Conservation (phyloP, 2,888 invertebrate genomes). For the Ganaspis brasiliensis region DNA sequence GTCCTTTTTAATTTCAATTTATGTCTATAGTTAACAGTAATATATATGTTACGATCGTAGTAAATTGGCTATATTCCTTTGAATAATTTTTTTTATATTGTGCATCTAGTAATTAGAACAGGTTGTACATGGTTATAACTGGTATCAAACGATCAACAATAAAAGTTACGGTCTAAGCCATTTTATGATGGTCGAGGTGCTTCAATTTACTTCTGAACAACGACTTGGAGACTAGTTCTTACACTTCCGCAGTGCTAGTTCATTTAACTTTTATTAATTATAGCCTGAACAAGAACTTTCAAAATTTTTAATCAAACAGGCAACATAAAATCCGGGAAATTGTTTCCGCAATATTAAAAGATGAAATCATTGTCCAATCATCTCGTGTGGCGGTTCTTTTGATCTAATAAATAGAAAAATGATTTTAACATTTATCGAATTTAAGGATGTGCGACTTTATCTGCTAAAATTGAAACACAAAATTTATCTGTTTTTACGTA, state of each 20-base stretch:
- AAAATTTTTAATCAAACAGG: not conserved
- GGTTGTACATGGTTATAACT: slow-evolving; percentile 14
- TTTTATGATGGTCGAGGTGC: slow-evolving; percentile 21
- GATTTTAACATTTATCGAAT: no score
- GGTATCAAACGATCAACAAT: slow-evolving; percentile 22
- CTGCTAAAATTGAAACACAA: no score
- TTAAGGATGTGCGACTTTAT: no score
- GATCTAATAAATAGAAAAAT: no score
- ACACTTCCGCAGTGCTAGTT: slow-evolving; percentile 25
- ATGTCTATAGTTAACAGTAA: slow-evolving; percentile 46
- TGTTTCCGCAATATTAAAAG: not conserved
- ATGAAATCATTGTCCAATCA: not conserved
- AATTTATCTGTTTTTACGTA: no score
- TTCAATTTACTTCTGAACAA: slow-evolving; percentile 30
- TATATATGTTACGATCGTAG: slow-evolving; percentile 58
- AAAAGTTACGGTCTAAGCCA: slow-evolving; percentile 24
- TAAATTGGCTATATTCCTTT: slow-evolving; percentile 2
- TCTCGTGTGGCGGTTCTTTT: not conserved
- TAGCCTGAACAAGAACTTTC: not conserved
- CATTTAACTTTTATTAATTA: slow-evolving; percentile 12
- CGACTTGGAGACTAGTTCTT: slow-evolving; percentile 6
- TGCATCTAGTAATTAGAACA: slow-evolving; percentile 10
- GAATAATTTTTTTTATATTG: slow-evolving; percentile 3
- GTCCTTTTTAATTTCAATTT: slow-evolving; percentile 7
- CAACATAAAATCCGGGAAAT: not conserved